These are phyloP conservation scores for Ailuropoda melanoleuca DNA, from an alignment of 2,113 vertebrate genomes.

Conservation along the genomic window DNA sequence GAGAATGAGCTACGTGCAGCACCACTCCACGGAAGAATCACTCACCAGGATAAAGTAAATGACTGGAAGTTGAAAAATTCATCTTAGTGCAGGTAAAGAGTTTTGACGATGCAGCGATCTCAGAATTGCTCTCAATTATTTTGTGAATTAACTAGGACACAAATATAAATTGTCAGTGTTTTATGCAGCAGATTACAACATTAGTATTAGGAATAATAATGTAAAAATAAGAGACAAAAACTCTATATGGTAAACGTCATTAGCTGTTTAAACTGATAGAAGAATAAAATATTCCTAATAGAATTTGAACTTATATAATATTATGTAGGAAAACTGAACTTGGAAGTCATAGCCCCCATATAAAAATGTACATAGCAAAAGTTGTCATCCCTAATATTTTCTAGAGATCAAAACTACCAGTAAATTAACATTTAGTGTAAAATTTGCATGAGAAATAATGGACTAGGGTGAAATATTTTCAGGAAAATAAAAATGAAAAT, in stretches of 20 bases:
- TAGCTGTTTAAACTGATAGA: background rate
- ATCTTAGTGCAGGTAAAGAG: background rate
- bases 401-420: background rate
- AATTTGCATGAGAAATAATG: background rate
- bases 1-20: accelerated
- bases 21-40: background rate
- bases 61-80: background rate
- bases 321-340: background rate
- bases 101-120: background rate
- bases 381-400: background rate
- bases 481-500: constrained; percentile 11
- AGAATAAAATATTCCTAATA: background rate
- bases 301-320: background rate
- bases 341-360: background rate
- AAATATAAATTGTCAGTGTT: background rate
- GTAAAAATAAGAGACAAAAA: background rate
- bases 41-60: background rate
- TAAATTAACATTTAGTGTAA: background rate
- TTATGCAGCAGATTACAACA: background rate
- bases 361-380: background rate
- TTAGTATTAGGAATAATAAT: background rate
- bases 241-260: background rate
- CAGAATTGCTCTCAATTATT: background rate
- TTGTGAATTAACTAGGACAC: background rate
- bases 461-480: background rate